Percentiles rank a stretch among this genome's conserved stretches.
These are phyloP conservation scores for Drymodes brunneopygia DNA, from an alignment of 2,113 vertebrate species.

Conservation along the genomic window DNA sequence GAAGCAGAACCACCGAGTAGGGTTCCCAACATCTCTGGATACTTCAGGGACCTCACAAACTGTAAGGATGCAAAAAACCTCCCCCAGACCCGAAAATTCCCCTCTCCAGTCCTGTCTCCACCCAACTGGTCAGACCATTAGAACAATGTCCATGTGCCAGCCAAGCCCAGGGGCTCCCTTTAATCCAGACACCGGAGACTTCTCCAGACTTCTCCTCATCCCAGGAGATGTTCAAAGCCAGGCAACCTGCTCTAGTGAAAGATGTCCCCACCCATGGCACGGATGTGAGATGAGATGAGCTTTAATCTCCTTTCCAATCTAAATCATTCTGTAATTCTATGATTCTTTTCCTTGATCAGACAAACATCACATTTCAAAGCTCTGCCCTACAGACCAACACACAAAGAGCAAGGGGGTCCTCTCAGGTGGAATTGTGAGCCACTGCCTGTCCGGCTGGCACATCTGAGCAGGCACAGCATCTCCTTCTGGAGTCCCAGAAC, in stretches of 20 bases:
- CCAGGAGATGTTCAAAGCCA: neutral
- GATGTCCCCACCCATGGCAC: neutral
- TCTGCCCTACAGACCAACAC: neutral
- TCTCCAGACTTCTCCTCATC: too few relatives aligned
- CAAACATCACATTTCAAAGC: accelerated
- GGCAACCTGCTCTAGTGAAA: neutral
- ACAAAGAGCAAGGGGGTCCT: neutral
- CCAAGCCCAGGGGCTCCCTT: neutral
- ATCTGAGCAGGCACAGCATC: neutral
- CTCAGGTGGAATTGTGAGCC: neutral
- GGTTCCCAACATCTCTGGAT: neutral
- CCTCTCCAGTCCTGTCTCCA: neutral
- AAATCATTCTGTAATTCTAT: neutral
- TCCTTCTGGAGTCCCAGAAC: accelerated
- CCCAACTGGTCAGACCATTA: accelerated
- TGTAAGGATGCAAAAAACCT: neutral
- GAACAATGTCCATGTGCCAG: accelerated
- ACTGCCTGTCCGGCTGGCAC: accelerated
- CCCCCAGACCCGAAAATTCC: neutral
- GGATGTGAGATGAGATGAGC: neutral
- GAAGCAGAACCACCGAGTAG: accelerated
- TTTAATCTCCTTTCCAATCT: neutral
- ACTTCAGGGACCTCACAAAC: accelerated
- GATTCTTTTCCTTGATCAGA: neutral
- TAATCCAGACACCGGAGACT: neutral